A percentile compares a stretch with the other conserved stretches of the same genome.
Conservation (phyloP, 2,113 vertebrate genomes). For the Zapus hudsonius region DNA sequence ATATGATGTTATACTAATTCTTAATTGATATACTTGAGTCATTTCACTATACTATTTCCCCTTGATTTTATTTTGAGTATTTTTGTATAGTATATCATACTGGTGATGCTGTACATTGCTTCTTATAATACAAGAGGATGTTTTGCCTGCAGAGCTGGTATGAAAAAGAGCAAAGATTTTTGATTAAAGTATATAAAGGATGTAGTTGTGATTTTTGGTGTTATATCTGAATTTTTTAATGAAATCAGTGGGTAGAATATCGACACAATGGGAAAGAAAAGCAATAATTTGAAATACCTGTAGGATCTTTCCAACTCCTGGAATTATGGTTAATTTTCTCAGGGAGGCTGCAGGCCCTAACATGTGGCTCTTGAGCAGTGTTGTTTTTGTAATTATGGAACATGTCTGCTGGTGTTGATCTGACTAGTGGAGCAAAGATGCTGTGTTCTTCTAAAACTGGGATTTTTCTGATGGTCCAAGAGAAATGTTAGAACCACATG, state of each 20-base stretch:
- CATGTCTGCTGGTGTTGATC: not conserved
- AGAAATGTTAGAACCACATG: not conserved
- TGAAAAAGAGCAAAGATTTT: slow-evolving; percentile 63
- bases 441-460: not conserved
- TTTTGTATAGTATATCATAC: slow-evolving; percentile 14
- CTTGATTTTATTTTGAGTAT: not conserved
- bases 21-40: not conserved
- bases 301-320: slow-evolving; percentile 54
- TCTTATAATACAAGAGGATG: slow-evolving; percentile 58
- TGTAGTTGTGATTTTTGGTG: slow-evolving; percentile 54
- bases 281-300: slow-evolving; percentile 58
- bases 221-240: slow-evolving; percentile 63
- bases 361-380: slow-evolving; percentile 5
- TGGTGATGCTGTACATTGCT: not conserved
- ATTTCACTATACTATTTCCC: not conserved
- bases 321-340: slow-evolving; percentile 66
- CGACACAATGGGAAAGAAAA: slow-evolving; percentile 58
- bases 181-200: slow-evolving; percentile 68
- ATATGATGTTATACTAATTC: not conserved
- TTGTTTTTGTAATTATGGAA: slow-evolving; percentile 31
- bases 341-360: slow-evolving; percentile 12
- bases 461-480: not conserved
- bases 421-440: not conserved
- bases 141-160: slow-evolving; percentile 47
- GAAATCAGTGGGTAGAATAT: slow-evolving; percentile 66